phyloP scores from a whole-genome alignment of 2,113 vertebrate genomes.

The Bungarus multicinctus region DNA sequence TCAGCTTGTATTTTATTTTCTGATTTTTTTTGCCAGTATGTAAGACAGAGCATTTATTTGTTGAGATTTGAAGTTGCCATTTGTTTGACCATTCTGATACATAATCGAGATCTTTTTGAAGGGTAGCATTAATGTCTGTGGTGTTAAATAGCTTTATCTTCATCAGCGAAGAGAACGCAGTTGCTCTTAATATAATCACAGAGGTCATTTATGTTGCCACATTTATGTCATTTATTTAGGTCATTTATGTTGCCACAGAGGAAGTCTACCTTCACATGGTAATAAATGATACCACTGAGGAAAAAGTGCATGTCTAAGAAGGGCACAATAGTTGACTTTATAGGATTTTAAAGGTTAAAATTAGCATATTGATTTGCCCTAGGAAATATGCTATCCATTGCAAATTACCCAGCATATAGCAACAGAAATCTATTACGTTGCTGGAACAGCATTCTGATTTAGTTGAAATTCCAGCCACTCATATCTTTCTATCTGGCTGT shows the following conservation, averaged over 20 bases:
- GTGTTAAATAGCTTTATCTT: no score
- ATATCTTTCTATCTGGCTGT: not conserved
- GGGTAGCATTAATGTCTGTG: no score
- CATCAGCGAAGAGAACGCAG: no score
- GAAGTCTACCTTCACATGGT: not conserved
- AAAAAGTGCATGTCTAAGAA: not conserved
- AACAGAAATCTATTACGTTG: not conserved
- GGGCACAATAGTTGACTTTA: not conserved
- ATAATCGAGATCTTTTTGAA: no score
- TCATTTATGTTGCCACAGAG: not conserved
- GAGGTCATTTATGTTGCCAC: no score
- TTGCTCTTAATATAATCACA: no score
- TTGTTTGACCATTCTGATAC: no score
- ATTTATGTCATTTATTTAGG: no score
- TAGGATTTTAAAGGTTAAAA: not conserved
- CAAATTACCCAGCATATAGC: not conserved
- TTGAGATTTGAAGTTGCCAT: no score
- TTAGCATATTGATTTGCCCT: not conserved
- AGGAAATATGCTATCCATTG: not conserved
- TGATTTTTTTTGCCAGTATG: no score
- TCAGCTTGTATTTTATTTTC: no score
- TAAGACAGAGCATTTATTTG: no score
- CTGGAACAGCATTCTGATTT: not conserved
- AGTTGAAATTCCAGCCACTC: not conserved
- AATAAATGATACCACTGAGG: not conserved